Percentiles rank a stretch among this genome's conserved stretches.
phyloP scores from a whole-genome alignment of 2,797 vertebrate genomes.

The Hippocampus kuda region DNA sequence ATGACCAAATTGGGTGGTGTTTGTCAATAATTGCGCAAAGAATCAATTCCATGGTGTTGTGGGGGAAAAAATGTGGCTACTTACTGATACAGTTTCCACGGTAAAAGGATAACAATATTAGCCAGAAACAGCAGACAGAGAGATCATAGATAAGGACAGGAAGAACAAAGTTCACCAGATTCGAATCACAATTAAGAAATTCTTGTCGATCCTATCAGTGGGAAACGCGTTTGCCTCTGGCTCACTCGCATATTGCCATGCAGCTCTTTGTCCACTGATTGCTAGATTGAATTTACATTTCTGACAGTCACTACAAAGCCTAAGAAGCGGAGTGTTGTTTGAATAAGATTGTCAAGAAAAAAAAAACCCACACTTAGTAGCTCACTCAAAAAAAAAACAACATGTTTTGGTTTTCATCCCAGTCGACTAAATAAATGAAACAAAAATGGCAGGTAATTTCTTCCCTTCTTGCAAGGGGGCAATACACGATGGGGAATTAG shows the following conservation, averaged over 20 bases:
- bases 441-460: too few species aligned
- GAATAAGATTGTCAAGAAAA: too few species aligned
- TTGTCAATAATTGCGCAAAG: background rate
- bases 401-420: too few species aligned
- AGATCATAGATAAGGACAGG: background rate
- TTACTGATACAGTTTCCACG: background rate
- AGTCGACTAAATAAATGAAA: too few species aligned
- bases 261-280: background rate
- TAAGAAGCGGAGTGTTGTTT: too few species aligned
- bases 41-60: background rate
- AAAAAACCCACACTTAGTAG: too few species aligned
- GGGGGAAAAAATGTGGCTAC: background rate
- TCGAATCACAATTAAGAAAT: background rate
- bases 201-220: background rate
- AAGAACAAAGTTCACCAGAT: background rate
- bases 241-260: background rate
- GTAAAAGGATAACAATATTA: background rate
- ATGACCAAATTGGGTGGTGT: background rate
- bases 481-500: too few species aligned
- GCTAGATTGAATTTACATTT: too few species aligned
- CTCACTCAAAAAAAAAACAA: too few species aligned
- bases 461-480: too few species aligned
- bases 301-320: too few species aligned
- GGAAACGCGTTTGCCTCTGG: background rate
- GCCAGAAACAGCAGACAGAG: background rate